Conservation (phyloP, 2,888 invertebrate species). For the Rhorus exstirpatorius region DNA sequence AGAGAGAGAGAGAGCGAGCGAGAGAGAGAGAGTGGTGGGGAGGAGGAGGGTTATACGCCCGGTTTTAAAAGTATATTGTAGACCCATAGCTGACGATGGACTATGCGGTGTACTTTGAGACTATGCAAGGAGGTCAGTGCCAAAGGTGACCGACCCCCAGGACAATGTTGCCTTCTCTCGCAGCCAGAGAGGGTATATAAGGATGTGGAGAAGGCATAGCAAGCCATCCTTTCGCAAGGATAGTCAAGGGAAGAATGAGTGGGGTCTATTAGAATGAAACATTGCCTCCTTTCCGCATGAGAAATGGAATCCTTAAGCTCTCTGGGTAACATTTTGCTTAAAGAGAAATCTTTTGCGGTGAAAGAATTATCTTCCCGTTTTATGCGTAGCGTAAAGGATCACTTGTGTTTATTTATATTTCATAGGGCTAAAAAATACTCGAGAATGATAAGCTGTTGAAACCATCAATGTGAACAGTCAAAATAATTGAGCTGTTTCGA, state of each 20-base stretch:
- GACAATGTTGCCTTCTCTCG: conserved; percentile 45
- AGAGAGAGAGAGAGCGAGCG: conserved; percentile 25
- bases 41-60: not conserved
- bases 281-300: conserved; percentile 48
- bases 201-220: conserved; percentile 41
- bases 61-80: conserved; percentile 39
- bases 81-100: conserved; percentile 34
- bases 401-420: conserved; percentile 11
- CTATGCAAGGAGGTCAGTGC: conserved; percentile 60
- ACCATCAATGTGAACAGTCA: not conserved
- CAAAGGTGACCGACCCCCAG: conserved; percentile 61
- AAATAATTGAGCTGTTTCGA: not conserved
- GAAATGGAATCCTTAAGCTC: conserved; percentile 47
- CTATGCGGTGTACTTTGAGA: conserved; percentile 22
- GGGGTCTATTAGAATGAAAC: conserved; percentile 66
- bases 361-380: conserved; percentile 61
- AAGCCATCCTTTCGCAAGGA: conserved; percentile 44
- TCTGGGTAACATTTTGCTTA: conserved; percentile 55
- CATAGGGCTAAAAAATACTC: not conserved
- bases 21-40: conserved; percentile 47
- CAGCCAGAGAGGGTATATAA: conserved; percentile 13
- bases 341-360: conserved; percentile 56
- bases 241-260: conserved; percentile 51
- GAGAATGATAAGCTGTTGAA: not conserved
- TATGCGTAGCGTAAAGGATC: conserved; percentile 16